These are phyloP conservation scores for Chaenodraco wilsoni DNA, from an alignment of 2,797 vertebrate species.

Conservation along the genomic window DNA sequence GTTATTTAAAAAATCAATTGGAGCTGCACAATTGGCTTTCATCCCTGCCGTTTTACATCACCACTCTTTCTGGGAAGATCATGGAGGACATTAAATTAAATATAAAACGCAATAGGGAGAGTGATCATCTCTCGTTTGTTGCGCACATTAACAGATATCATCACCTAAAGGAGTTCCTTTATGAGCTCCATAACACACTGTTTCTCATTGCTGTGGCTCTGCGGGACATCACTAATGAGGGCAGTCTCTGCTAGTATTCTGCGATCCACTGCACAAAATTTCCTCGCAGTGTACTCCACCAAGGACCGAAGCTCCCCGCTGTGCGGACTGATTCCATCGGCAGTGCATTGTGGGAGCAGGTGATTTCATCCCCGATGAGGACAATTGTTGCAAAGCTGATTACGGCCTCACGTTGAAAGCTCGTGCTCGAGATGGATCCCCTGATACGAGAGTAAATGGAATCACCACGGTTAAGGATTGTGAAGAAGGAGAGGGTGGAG, in stretches of 20 bases:
- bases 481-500: neutral
- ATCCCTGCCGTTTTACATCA: neutral
- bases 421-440: constrained; percentile 47
- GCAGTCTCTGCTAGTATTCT: constrained; percentile 18
- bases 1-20: neutral
- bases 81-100: neutral
- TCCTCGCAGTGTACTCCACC: constrained; percentile 8
- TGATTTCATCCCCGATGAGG: constrained; percentile 66
- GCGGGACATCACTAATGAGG: constrained; percentile 24
- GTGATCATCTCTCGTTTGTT: neutral
- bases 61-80: neutral
- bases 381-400: constrained; percentile 71
- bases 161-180: constrained; percentile 1
- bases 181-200: neutral
- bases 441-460: constrained; percentile 37
- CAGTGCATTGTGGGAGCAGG: constrained; percentile 57
- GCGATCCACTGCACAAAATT: constrained; percentile 34
- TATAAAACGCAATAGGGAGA: neutral
- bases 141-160: neutral
- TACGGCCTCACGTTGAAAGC: constrained; percentile 62
- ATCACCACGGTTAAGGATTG: constrained; percentile 22
- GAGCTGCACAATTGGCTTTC: neutral
- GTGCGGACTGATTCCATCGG: constrained; percentile 61
- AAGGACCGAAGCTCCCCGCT: constrained; percentile 41
- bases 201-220: constrained; percentile 18